Percentiles rank a stretch among this genome's conserved stretches.
Conservation (phyloP, 1,140 invertebrate genomes). For the Phenacoccus solenopsis region DNA sequence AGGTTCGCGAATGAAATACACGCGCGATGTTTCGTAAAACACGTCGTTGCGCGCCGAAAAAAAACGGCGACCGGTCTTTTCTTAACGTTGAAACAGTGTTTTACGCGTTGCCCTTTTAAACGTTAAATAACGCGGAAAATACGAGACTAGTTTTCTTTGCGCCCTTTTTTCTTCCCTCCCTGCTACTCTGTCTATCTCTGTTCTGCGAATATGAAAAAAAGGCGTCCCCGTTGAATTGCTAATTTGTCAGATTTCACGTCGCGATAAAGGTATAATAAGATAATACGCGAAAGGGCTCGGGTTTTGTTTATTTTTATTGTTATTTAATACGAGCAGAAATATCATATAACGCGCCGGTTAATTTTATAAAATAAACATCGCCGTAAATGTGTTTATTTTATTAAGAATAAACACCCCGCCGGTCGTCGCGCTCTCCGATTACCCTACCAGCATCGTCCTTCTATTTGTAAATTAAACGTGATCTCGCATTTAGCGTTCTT, state of each 20-base stretch:
- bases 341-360: neutral
- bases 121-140: neutral
- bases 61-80: neutral
- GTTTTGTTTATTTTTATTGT: constrained; percentile 3
- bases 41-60: neutral
- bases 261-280: neutral
- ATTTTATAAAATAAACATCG: neutral
- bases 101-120: neutral
- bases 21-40: neutral
- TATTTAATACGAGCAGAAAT: too few relatives aligned
- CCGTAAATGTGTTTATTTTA: neutral
- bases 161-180: too few relatives aligned
- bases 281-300: neutral
- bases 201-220: too few relatives aligned
- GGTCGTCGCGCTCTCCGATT: neutral
- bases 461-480: neutral
- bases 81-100: neutral
- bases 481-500: neutral
- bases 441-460: neutral
- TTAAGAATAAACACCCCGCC: neutral
- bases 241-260: neutral
- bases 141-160: neutral
- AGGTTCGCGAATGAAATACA: neutral
- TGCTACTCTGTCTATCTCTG: neutral
- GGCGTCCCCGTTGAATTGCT: neutral